Percentiles rank a stretch among this genome's conserved stretches.
Evolutionary conservation across 1,140 invertebrate species (phyloP).

Genomic region (Ladona fulva): DNA sequence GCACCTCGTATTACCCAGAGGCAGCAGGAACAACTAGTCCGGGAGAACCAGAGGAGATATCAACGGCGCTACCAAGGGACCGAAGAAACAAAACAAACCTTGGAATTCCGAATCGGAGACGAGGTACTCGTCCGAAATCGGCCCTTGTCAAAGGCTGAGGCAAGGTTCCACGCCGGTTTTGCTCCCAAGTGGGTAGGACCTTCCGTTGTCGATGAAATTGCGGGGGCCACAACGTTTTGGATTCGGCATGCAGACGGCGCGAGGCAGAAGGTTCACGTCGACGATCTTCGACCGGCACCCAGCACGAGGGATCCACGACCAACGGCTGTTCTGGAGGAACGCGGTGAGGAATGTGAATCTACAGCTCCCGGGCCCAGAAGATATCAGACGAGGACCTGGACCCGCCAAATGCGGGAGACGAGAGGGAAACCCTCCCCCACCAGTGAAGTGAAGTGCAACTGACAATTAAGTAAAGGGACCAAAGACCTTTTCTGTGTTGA

Average conservation of each 20-base stretch:
- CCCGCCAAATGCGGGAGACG: no score
- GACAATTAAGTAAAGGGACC: no score
- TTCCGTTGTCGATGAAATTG: neutral
- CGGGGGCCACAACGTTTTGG: conserved; percentile 14
- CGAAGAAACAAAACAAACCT: neutral
- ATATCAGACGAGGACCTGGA: no score
- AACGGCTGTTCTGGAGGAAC: no score
- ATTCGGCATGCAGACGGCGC: conserved; percentile 5
- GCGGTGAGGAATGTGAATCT: no score
- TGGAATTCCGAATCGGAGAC: neutral
- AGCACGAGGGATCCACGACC: no score
- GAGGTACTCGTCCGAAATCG: conserved; percentile 11
- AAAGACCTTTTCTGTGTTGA: no score
- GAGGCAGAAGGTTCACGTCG: conserved; percentile 14
- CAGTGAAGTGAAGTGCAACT: no score
- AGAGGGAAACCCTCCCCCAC: no score
- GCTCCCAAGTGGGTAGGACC: conserved; percentile 21
- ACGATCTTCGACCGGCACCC: conserved; percentile 15
- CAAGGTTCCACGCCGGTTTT: conserved; percentile 21
- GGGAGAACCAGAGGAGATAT: neutral
- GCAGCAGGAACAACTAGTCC: neutral
- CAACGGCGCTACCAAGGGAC: neutral
- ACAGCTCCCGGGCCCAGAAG: no score
- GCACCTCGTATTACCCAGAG: neutral
- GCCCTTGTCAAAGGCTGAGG: conserved; percentile 19